These are phyloP conservation scores for Stegastes partitus DNA, from an alignment of 2,113 vertebrate genomes.

Conservation along the genomic window DNA sequence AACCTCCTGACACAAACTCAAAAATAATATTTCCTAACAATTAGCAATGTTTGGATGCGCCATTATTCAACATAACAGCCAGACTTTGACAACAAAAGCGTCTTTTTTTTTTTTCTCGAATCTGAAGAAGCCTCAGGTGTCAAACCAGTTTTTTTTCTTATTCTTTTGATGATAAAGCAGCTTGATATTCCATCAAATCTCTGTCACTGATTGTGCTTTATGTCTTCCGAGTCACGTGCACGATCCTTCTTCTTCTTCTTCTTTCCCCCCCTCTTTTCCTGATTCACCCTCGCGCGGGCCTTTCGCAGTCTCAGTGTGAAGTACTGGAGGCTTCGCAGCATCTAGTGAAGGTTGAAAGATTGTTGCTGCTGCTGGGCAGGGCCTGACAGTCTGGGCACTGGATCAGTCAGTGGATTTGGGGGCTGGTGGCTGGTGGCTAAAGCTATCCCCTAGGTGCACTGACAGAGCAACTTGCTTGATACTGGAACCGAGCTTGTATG, in stretches of 20 bases:
- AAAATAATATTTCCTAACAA: conserved; percentile 18
- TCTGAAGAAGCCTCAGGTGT: conserved; percentile 13
- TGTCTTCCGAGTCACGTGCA: conserved; percentile 17
- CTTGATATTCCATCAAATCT: conserved; percentile 38
- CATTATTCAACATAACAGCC: not conserved
- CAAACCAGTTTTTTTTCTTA: not conserved
- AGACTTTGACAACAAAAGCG: conserved; percentile 19
- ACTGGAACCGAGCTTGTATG: conserved; percentile 55
- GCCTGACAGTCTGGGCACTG: conserved; percentile 80
- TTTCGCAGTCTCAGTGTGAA: conserved; percentile 30
- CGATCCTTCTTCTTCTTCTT: not conserved
- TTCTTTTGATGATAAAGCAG: conserved; percentile 37
- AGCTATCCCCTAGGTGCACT: conserved; percentile 76
- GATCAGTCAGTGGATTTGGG: conserved; percentile 84
- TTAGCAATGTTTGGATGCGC: conserved; percentile 20
- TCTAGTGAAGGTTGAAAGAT: conserved; percentile 71
- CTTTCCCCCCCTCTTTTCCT: too few relatives aligned
- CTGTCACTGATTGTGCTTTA: conserved; percentile 31
- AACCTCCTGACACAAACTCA: conserved; percentile 9
- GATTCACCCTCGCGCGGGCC: not conserved
- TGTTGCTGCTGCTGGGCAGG: conserved; percentile 69
- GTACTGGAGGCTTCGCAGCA: conserved; percentile 53
- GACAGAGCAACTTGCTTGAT: conserved; percentile 69
- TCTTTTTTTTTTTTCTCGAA: not conserved
- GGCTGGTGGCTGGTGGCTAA: conserved; percentile 73